A percentile compares a stretch with the other conserved stretches of the same genome.
phyloP scores from a whole-genome alignment of 2,113 vertebrate species.

The Nerophis lumbriciformis region DNA sequence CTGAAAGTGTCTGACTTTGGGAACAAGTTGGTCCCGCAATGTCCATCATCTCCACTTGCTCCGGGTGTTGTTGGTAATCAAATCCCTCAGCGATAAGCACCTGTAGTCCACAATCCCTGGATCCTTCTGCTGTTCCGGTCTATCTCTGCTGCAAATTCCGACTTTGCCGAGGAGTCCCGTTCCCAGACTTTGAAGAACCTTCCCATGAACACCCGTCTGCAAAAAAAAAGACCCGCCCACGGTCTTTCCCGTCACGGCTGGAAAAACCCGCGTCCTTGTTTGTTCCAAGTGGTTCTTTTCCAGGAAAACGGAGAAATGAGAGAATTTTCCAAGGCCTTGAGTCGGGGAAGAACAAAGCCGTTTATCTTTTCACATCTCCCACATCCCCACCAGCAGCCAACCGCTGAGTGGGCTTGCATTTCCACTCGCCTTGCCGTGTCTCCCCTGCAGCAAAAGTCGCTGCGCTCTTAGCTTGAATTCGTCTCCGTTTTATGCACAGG shows the following conservation, averaged over 20 bases:
- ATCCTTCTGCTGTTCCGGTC: neutral
- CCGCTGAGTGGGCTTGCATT: constrained; percentile 25
- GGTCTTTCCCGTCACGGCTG: constrained; percentile 1
- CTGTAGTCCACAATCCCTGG: constrained; percentile 44
- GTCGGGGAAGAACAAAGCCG: constrained; percentile 49
- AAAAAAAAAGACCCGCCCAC: constrained; percentile 4
- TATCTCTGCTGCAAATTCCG: constrained; percentile 29
- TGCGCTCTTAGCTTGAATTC: constrained; percentile 45
- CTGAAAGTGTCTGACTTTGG: neutral
- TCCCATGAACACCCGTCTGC: neutral
- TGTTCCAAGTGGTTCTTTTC: constrained; percentile 17
- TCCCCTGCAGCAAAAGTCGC: constrained; percentile 56
- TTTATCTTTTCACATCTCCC: constrained; percentile 48
- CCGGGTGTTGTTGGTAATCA: constrained; percentile 20
- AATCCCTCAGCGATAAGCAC: constrained; percentile 39
- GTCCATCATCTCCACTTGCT: constrained; percentile 9
- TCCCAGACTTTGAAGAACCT: constrained; percentile 17
- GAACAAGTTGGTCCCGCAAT: constrained; percentile 42
- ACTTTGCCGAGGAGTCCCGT: constrained; percentile 46
- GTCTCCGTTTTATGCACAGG: constrained; percentile 40
- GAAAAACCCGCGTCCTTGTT: neutral
- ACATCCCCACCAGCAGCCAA: constrained; percentile 41
- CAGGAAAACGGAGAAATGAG: constrained; percentile 30
- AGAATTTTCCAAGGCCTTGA: constrained; percentile 19
- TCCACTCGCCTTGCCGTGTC: constrained; percentile 36